Conservation (phyloP, 2,797 vertebrate genomes). For the Columba guinea region DNA sequence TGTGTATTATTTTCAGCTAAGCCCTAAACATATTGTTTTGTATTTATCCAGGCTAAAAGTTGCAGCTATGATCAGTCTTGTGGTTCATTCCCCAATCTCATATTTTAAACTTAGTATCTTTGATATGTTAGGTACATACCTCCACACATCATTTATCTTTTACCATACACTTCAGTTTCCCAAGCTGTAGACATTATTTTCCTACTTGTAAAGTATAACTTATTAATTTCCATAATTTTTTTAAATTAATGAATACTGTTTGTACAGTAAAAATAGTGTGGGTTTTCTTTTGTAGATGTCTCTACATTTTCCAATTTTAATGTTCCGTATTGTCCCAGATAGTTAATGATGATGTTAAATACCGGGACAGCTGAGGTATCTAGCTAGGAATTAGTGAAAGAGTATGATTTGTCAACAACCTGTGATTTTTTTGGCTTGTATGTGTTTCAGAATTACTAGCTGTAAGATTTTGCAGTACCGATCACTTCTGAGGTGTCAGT, state of each 20-base stretch:
- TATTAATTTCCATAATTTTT: neutral
- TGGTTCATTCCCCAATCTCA: neutral
- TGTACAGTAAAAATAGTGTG: neutral
- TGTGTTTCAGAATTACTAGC: neutral
- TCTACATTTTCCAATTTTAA: neutral
- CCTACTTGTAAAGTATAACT: neutral
- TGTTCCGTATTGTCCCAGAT: neutral
- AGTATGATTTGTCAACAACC: neutral
- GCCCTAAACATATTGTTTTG: neutral
- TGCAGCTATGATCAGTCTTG: neutral
- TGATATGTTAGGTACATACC: neutral
- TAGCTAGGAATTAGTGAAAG: neutral
- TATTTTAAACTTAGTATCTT: neutral
- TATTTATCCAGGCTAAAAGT: neutral
- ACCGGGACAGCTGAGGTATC: neutral
- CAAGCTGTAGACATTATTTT: neutral
- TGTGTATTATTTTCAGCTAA: neutral
- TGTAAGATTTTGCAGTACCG: neutral
- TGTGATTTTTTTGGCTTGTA: neutral
- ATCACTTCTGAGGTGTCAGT: neutral
- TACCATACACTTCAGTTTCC: neutral
- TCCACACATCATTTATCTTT: neutral
- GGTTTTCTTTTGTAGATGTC: neutral
- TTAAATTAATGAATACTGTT: neutral
- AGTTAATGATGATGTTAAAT: neutral